Evolutionary conservation across 2,888 invertebrate species (phyloP).

Genomic region (Leptogaster cylindrica): DNA sequence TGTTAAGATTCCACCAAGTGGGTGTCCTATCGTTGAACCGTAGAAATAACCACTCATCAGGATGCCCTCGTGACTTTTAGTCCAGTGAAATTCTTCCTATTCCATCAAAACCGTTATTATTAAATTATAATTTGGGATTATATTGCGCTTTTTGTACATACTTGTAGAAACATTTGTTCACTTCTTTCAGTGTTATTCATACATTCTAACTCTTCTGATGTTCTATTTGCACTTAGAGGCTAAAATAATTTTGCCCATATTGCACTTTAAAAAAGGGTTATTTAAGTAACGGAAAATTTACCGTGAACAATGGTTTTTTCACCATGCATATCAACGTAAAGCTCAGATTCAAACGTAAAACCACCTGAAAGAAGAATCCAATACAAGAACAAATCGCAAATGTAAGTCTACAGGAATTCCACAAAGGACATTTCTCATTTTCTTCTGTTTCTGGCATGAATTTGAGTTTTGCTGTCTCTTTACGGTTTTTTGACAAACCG

Average conservation of each 20-base stretch:
- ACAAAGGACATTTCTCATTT: slow-evolving; percentile 50
- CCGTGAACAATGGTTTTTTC: slow-evolving; percentile 44
- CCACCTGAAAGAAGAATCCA: slow-evolving; percentile 56
- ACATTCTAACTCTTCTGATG: neutral
- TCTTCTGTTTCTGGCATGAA: no score
- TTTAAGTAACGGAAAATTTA: neutral
- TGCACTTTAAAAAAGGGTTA: neutral
- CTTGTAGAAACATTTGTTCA: neutral
- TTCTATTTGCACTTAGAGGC: neutral
- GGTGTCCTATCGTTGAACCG: slow-evolving; percentile 60
- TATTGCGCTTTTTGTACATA: neutral
- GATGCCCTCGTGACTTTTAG: slow-evolving; percentile 63
- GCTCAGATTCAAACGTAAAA: slow-evolving; percentile 64
- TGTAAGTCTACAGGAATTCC: slow-evolving; percentile 58
- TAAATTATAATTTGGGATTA: neutral
- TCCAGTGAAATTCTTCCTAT: slow-evolving; percentile 64
- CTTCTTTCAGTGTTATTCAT: neutral
- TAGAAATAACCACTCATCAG: slow-evolving; percentile 67
- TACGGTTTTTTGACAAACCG: no score
- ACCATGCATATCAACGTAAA: slow-evolving; percentile 67
- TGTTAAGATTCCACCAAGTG: slow-evolving; percentile 60
- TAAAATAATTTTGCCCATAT: neutral
- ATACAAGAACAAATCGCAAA: slow-evolving; percentile 59
- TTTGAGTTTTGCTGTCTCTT: no score
- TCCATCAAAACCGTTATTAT: neutral